A percentile compares a stretch with the other conserved stretches of the same genome.
These are phyloP conservation scores for Trichechus manatus DNA, from an alignment of 2,113 vertebrate genomes.

Conservation along the genomic window DNA sequence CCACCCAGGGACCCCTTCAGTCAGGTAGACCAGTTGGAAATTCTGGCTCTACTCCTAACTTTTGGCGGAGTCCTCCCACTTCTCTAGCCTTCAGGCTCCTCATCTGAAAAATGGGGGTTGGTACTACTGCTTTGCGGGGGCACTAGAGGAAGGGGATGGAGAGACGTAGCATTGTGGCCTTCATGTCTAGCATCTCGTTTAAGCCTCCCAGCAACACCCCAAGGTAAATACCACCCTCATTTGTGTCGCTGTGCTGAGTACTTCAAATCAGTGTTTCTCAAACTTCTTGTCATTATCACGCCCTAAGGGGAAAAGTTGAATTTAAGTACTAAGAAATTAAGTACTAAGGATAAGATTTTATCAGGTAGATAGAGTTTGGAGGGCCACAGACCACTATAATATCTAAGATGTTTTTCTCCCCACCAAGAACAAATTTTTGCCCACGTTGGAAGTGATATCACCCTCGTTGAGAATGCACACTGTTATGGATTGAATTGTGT, in stretches of 20 bases:
- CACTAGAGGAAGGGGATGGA: background rate
- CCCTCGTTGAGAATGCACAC: background rate
- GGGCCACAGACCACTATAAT: background rate
- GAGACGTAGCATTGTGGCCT: no score
- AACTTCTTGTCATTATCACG: background rate
- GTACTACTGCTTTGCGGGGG: rapidly evolving
- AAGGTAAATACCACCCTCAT: background rate
- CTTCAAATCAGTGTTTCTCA: background rate
- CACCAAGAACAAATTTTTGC: background rate
- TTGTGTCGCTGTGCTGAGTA: background rate
- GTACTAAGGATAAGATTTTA: background rate
- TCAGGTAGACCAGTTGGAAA: background rate
- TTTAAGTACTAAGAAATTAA: background rate
- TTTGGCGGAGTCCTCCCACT: rapidly evolving
- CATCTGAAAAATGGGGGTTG: background rate
- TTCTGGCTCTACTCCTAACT: background rate
- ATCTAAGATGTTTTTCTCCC: background rate
- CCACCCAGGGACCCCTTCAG: background rate
- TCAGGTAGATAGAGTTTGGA: background rate
- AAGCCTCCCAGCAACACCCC: background rate
- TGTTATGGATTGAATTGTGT: no score
- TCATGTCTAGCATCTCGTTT: background rate
- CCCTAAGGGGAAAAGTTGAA: no score
- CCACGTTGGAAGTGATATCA: rapidly evolving
- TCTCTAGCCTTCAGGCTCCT: background rate